These are phyloP conservation scores for Genyomyrus donnyi DNA, from an alignment of 2,113 vertebrate species.

Conservation along the genomic window DNA sequence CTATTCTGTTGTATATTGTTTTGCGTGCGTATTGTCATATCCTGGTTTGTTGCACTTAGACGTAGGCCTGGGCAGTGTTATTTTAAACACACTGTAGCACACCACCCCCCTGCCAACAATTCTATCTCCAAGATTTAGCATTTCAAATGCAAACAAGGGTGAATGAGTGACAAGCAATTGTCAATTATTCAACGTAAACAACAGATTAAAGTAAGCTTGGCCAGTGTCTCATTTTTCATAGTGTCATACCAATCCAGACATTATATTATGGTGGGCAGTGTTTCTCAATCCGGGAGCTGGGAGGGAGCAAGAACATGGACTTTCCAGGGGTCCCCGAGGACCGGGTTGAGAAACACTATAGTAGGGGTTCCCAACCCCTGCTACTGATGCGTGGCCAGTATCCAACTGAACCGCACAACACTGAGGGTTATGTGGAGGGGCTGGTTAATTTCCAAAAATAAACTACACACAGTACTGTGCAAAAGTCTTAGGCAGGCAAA, in stretches of 20 bases:
- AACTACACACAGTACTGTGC: not conserved
- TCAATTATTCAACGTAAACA: not conserved
- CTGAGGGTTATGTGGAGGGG: not conserved
- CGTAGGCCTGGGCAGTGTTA: not conserved
- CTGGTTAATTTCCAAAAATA: not conserved
- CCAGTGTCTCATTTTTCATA: not conserved
- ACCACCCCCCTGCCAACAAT: not conserved
- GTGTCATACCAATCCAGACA: not conserved
- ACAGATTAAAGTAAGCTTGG: not conserved
- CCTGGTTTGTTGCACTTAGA: not conserved
- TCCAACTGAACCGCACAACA: not conserved
- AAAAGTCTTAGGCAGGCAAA: too few relatives aligned
- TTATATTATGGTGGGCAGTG: not conserved
- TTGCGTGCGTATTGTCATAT: not conserved
- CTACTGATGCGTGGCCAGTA: not conserved
- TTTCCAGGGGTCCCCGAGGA: not conserved
- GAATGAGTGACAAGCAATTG: not conserved
- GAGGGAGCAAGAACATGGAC: not conserved
- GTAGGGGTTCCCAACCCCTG: not conserved
- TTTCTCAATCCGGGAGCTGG: not conserved
- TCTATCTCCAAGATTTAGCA: not conserved
- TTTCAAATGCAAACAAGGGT: not conserved
- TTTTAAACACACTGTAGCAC: not conserved
- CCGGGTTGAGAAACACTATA: not conserved
- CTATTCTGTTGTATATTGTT: not conserved